These are phyloP conservation scores for Aporrectodea caliginosa DNA, from an alignment of 1,140 invertebrate species.

Conservation along the genomic window DNA sequence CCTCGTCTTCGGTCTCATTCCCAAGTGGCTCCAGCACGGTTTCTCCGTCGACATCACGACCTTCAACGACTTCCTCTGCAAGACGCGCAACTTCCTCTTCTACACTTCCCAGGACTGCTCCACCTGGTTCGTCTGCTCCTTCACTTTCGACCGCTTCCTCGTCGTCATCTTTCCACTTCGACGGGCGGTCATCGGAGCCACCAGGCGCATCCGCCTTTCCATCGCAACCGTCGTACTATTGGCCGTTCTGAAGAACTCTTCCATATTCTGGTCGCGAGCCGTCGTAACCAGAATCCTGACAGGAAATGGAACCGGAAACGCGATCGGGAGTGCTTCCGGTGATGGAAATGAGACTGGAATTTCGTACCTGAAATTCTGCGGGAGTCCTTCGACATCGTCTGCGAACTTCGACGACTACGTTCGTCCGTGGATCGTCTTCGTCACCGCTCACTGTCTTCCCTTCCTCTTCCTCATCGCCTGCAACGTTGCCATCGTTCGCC, in stretches of 20 bases:
- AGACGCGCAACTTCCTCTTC: background rate
- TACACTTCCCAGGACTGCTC: background rate
- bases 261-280: background rate
- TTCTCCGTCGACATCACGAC: background rate
- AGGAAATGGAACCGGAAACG: background rate
- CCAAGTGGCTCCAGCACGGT: background rate
- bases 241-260: background rate
- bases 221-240: background rate
- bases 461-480: background rate
- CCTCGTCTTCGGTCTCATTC: background rate
- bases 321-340: background rate
- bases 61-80: background rate
- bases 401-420: background rate
- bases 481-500: background rate
- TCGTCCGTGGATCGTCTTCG: background rate
- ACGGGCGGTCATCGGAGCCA: background rate
- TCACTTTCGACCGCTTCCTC: background rate
- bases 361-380: background rate
- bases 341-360: background rate
- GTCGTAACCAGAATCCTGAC: background rate
- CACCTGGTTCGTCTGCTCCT: background rate
- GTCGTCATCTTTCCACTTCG: background rate
- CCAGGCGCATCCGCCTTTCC: background rate
- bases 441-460: background rate
- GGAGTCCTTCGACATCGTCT: background rate